Evolutionary conservation across 1,140 invertebrate species (phyloP), one percentile per base, ranked within the genome.

Genomic region (Habropoda laboriosa): DNA sequence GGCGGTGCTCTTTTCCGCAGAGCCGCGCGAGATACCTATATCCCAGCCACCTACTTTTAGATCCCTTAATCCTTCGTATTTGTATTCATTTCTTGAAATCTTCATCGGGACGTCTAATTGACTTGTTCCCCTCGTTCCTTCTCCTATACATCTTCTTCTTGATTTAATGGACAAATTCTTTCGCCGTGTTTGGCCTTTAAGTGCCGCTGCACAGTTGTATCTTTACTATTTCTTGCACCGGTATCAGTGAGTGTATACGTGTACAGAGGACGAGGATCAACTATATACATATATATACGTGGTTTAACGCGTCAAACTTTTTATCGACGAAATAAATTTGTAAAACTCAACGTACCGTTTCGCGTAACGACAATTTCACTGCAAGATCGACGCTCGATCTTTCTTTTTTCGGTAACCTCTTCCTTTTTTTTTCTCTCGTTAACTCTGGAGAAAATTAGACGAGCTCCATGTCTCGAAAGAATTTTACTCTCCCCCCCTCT

Each of bases 11-110:
- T n/a, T n/a, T n/a, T 55, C 27, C 35, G n/a, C 55, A 45, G 6
- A n/a, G 21, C 24, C 13, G 4, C 27, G 51, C 2, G 38, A 38
- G 16, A 45, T 53, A 72, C 35, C 51, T 55, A 35, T 40, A 35
- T 40, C 32, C n/a, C 57, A 40, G 27, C 75, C 55, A 60, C 32
- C 67, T 78, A 78, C 55, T 61, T 78, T 49, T 32, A 61, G 42
- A 51, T 60, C 55, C 35, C 32, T 32, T 45, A 49, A 71, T 78
- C 57, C 40, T 7, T 51, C 75, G 18, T 47, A 60, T 51, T 58
- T 71, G 55, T 49, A 60, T 78, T 71, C 68, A 24, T 71, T 71
- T 57, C 55, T 49, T 71, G 66, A 71, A 49, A 49, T 78, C 75
- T 78, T 78, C 51, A 78, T 78, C 55, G 13, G 3, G 3, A n/a